These are phyloP conservation scores for Lottia scabra DNA, from an alignment of 2,888 invertebrate genomes.

Conservation along the genomic window DNA sequence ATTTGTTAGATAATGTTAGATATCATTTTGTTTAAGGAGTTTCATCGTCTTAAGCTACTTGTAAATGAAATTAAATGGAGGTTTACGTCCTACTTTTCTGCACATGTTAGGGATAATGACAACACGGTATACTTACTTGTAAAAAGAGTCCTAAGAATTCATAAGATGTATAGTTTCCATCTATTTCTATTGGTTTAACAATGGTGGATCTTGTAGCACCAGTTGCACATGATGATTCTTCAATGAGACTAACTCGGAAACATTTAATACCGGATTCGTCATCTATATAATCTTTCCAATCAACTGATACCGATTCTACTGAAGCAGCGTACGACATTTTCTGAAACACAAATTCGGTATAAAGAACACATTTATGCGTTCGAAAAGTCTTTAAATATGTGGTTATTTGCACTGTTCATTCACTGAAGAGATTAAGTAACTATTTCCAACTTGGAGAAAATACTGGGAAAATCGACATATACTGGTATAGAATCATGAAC, in stretches of 20 bases:
- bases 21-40: too few relatives aligned
- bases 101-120: too few relatives aligned
- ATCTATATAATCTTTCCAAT: slow-evolving; percentile 20
- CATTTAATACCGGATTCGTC: slow-evolving; percentile 18
- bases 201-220: slow-evolving; percentile 3
- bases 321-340: slow-evolving; percentile 13
- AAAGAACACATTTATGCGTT: too few relatives aligned
- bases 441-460: too few relatives aligned
- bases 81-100: too few relatives aligned
- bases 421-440: too few relatives aligned
- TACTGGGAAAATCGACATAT: background rate
- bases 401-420: too few relatives aligned
- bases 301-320: background rate
- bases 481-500: too few relatives aligned
- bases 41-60: too few relatives aligned
- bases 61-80: too few relatives aligned
- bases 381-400: too few relatives aligned
- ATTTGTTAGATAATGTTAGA: too few relatives aligned
- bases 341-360: slow-evolving; percentile 9
- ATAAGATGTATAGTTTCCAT: slow-evolving; percentile 24
- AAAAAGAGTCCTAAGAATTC: slow-evolving; percentile 28
- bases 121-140: slow-evolving; percentile 18
- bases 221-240: slow-evolving; percentile 5
- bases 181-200: slow-evolving; percentile 19
- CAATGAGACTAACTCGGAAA: slow-evolving; percentile 1